These are phyloP conservation scores for Limanda limanda DNA, from an alignment of 2,113 vertebrate genomes.

Conservation along the genomic window DNA sequence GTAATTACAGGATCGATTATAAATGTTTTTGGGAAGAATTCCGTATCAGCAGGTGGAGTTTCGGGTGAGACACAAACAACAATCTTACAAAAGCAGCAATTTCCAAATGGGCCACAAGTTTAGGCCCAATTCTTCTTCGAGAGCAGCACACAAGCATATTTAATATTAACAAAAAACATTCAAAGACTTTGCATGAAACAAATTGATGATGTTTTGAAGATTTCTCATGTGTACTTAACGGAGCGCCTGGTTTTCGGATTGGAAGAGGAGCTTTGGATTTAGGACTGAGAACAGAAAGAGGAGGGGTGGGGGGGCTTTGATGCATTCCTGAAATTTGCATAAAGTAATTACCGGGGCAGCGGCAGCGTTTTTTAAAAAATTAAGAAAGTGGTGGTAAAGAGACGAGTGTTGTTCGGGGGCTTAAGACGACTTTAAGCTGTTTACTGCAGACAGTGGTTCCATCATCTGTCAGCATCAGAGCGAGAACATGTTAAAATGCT, in stretches of 20 bases:
- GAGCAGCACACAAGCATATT: not conserved
- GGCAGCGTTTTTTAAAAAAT: not conserved
- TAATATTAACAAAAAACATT: conserved; percentile 21
- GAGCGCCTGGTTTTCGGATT: not conserved
- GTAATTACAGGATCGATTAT: too few relatives aligned
- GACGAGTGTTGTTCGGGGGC: not conserved
- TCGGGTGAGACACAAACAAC: too few relatives aligned
- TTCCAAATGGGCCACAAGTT: not conserved
- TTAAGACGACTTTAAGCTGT: conserved; percentile 13
- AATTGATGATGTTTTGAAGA: not conserved
- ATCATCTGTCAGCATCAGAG: conserved; percentile 14
- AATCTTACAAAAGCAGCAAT: too few relatives aligned
- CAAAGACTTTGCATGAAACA: conserved; percentile 8
- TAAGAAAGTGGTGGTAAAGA: not conserved
- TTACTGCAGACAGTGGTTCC: conserved; percentile 2
- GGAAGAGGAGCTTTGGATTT: conserved; percentile 2
- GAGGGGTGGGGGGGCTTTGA: not conserved
- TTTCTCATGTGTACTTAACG: not conserved
- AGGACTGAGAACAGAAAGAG: not conserved
- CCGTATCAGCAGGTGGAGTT: too few relatives aligned
- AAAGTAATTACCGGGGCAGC: not conserved
- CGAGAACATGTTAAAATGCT: not conserved
- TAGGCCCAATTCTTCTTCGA: not conserved
- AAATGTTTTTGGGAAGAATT: too few relatives aligned
- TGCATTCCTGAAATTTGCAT: conserved; percentile 28